phyloP scores from a whole-genome alignment of 37 sponge, comb jelly and placozoan genomes.

The Amphimedon queenslandica region DNA sequence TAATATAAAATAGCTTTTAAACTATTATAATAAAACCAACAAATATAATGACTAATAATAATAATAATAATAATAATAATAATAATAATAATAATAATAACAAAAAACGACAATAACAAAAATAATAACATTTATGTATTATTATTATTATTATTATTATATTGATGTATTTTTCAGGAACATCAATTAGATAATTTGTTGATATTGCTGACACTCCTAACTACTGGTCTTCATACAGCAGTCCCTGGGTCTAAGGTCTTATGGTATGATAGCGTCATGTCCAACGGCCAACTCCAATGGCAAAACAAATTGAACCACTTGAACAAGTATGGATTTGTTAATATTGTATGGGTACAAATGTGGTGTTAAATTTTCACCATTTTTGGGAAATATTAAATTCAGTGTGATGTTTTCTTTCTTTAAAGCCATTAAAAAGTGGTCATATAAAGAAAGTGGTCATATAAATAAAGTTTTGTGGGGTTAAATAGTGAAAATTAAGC shows the following conservation, averaged over 20 bases:
- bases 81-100: not conserved
- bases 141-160: too few species aligned
- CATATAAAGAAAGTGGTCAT: not conserved
- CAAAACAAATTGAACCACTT: conserved; percentile 83
- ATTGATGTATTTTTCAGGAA: too few species aligned
- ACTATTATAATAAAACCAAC: not conserved
- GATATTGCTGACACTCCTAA: conserved; percentile 60
- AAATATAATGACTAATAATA: too few species aligned
- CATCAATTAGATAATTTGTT: conserved; percentile 40
- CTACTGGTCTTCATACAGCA: conserved; percentile 57
- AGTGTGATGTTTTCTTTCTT: not conserved
- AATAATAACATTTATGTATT: too few species aligned
- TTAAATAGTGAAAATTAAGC: not conserved
- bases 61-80: not conserved
- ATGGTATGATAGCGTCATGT: conserved; percentile 97
- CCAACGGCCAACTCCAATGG: conserved; percentile 88
- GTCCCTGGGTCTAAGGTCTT: conserved; percentile 80
- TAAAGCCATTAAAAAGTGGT: not conserved
- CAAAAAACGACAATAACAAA: not conserved
- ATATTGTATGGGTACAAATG: too few species aligned
- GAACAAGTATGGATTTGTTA: conserved; percentile 42
- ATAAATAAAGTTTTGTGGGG: not conserved
- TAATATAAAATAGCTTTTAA: not conserved
- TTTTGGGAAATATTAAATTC: too few species aligned
- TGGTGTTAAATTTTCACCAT: too few species aligned